Evolutionary conservation across 2,797 vertebrate genomes (phyloP).

Genomic region (Channallabes apus): DNA sequence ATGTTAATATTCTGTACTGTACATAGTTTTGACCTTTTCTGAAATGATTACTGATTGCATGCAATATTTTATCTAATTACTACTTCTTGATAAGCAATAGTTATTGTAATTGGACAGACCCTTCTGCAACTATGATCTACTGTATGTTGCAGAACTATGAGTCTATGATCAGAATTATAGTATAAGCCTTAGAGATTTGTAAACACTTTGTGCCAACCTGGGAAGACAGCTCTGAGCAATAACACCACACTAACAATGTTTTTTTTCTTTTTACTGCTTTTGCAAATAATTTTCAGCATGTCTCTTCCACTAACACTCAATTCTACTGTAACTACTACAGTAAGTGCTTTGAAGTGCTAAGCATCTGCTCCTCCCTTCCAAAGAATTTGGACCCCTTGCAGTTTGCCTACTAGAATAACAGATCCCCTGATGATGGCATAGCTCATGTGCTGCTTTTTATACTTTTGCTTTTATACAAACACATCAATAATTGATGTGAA

Average conservation of each 20-base stretch:
- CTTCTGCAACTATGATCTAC: not conserved
- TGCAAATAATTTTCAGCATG: not conserved
- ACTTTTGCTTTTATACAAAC: not conserved
- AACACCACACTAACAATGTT: not conserved
- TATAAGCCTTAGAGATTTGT: not conserved
- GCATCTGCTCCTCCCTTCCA: not conserved
- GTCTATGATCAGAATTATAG: not conserved
- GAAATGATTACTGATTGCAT: not conserved
- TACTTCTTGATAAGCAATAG: not conserved
- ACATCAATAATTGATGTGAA: not conserved
- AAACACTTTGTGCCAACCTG: not conserved
- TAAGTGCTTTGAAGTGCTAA: not conserved
- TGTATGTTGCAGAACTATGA: too few relatives aligned
- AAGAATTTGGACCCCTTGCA: not conserved
- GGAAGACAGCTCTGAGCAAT: not conserved
- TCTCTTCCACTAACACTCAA: not conserved
- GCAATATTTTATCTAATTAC: not conserved
- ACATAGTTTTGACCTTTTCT: not conserved
- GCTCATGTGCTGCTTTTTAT: not conserved
- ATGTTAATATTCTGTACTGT: not conserved
- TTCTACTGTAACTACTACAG: not conserved
- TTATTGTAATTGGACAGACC: not conserved
- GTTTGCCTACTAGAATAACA: not conserved
- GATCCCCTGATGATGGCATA: not conserved
- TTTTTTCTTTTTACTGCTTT: not conserved